Conservation (phyloP, 37 sponge, comb jelly and placozoan species). For the Oopsacas minuta region DNA sequence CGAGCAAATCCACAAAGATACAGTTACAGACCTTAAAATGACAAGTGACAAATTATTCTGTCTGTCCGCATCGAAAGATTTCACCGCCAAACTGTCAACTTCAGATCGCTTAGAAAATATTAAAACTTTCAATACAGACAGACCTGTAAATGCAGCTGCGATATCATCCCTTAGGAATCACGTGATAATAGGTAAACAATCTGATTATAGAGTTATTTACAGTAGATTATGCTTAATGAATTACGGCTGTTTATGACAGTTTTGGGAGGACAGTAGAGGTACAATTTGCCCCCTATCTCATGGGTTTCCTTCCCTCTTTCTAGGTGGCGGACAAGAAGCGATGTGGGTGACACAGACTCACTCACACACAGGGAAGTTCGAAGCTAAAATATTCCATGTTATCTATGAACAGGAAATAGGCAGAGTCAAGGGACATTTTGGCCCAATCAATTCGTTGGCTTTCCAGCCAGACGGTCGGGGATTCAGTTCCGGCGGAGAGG, state of each 20-base stretch:
- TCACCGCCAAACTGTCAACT: constrained; percentile 78
- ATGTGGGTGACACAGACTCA: constrained; percentile 90
- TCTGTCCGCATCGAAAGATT: constrained; percentile 83
- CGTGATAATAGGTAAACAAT: constrained; percentile 28
- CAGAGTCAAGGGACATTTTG: constrained; percentile 97
- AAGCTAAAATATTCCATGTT: constrained; percentile 91
- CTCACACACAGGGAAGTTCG: constrained; percentile 88
- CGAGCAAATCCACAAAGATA: constrained; percentile 25
- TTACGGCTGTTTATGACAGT: too few species aligned
- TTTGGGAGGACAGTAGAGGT: too few species aligned
- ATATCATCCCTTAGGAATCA: constrained; percentile 81
- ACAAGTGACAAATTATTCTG: constrained; percentile 61
- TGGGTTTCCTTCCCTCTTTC: too few species aligned
- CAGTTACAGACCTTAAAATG: constrained; percentile 51
- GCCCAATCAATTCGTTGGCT: constrained; percentile 87
- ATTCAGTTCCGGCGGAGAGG: constrained; percentile 98
- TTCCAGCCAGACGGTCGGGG: constrained; percentile 96
- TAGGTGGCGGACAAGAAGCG: constrained; percentile 99
- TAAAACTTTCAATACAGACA: constrained; percentile 82
- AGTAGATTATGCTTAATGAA: too few species aligned
- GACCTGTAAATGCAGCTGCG: constrained; percentile 94
- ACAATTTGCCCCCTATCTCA: background rate
- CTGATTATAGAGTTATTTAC: too few species aligned
- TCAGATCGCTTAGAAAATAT: constrained; percentile 51
- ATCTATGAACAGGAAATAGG: constrained; percentile 97